Evolutionary conservation across 2,113 vertebrate species (phyloP).

Genomic region (Pterocles orientalis): DNA sequence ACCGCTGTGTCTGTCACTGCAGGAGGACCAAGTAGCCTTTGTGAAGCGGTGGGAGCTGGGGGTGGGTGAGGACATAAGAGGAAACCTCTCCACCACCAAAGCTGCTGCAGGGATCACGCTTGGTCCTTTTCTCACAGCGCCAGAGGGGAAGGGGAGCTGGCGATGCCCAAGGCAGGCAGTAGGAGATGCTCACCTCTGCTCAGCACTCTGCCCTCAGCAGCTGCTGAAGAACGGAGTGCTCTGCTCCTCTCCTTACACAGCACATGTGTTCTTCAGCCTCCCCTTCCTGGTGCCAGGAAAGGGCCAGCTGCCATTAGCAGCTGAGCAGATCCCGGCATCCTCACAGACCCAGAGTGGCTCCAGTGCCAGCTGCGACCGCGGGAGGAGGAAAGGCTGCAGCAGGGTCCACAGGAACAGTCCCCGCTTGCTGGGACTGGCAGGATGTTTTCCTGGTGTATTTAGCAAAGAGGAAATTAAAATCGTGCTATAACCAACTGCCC

Average conservation of each 20-base stretch:
- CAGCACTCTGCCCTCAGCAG: not conserved
- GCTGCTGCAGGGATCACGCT: not conserved
- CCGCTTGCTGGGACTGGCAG: not conserved
- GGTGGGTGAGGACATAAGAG: rapidly evolving
- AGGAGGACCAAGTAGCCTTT: not conserved
- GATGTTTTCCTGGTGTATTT: not conserved
- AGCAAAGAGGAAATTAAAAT: not conserved
- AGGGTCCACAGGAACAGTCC: not conserved
- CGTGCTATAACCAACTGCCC: not conserved
- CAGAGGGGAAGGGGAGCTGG: not conserved
- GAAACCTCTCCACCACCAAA: not conserved
- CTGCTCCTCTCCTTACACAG: not conserved
- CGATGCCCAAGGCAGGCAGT: not conserved
- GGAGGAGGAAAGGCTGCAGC: not conserved
- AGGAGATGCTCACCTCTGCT: not conserved
- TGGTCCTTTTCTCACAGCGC: not conserved
- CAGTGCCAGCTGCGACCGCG: not conserved
- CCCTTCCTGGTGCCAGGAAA: not conserved
- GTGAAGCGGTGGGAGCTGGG: not conserved
- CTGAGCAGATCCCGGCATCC: too few species aligned
- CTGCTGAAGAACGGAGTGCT: not conserved
- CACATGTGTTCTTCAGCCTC: rapidly evolving
- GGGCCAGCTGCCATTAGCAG: not conserved
- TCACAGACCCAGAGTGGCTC: not conserved
- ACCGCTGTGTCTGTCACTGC: not conserved